phyloP scores from a whole-genome alignment of 2,888 invertebrate genomes.

The Drosophila nr. perissopoda region DNA sequence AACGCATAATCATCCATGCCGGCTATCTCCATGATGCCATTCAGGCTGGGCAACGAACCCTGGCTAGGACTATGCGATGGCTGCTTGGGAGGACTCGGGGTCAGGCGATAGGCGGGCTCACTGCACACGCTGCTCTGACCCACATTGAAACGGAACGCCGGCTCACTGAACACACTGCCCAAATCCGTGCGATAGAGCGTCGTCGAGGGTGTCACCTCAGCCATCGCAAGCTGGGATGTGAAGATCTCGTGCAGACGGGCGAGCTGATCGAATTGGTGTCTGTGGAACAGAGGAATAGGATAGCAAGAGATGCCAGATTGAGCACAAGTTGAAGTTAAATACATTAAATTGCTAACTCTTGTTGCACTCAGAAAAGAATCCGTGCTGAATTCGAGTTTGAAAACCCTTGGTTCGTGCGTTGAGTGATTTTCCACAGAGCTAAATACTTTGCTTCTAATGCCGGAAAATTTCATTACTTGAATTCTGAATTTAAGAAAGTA shows the following conservation, averaged over 20 bases:
- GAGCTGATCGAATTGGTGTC: conserved; percentile 91
- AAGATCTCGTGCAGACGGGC: conserved; percentile 93
- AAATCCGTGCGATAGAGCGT: conserved; percentile 86
- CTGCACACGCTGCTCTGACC: conserved; percentile 93
- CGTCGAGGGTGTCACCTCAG: conserved; percentile 88
- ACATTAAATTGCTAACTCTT: not conserved
- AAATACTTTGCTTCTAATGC: too few relatives aligned
- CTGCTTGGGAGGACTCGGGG: conserved; percentile 85
- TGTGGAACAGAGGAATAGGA: conserved; percentile 21
- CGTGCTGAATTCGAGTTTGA: not conserved
- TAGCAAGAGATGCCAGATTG: not conserved
- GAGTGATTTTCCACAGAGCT: too few relatives aligned
- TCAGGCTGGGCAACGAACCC: conserved; percentile 87
- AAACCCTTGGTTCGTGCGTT: too few relatives aligned
- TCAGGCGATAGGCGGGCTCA: conserved; percentile 90
- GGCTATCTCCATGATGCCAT: conserved; percentile 88
- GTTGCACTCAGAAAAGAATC: not conserved
- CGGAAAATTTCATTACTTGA: too few relatives aligned
- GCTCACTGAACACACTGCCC: conserved; percentile 85
- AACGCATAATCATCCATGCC: conserved; percentile 88
- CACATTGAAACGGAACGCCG: conserved; percentile 85
- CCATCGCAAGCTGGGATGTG: conserved; percentile 91
- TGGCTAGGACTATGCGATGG: conserved; percentile 85
- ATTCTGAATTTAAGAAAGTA: too few relatives aligned
- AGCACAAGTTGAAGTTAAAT: not conserved